Percentiles rank a stretch among this genome's conserved stretches.
These are phyloP conservation scores for Paratilapia polleni DNA, from an alignment of 2,113 vertebrate species.

Conservation along the genomic window DNA sequence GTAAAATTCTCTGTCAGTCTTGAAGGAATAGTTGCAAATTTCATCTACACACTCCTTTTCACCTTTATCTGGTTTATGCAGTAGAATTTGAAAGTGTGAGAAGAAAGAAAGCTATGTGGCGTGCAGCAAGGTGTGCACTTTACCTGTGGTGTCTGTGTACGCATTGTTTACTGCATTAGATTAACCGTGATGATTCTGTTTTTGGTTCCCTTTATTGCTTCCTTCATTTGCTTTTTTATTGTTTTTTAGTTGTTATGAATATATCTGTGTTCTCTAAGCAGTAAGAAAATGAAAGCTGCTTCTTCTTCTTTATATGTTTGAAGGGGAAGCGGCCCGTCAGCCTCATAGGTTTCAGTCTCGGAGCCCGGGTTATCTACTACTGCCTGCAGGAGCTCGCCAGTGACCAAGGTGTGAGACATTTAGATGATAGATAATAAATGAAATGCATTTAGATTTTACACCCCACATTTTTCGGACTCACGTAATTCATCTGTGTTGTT, in stretches of 20 bases:
- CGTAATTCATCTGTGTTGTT: not conserved
- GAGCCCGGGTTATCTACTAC: conserved; percentile 97
- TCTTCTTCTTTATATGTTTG: conserved; percentile 6
- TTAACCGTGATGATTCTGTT: not conserved
- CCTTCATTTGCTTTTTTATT: not conserved
- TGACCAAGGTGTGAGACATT: conserved; percentile 84
- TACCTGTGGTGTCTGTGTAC: not conserved
- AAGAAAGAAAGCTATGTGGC: not conserved
- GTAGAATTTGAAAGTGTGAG: not conserved
- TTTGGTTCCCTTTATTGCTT: not conserved
- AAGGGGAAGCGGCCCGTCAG: conserved; percentile 94
- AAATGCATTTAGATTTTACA: not conserved
- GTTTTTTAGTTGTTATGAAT: not conserved
- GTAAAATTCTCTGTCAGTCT: not conserved
- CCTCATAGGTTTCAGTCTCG: conserved; percentile 95
- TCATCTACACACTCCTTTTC: not conserved
- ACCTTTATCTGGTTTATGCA: not conserved
- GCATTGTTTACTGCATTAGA: not conserved
- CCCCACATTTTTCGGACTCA: not conserved
- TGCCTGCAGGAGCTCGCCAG: conserved; percentile 94
- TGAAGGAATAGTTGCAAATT: not conserved
- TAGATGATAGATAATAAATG: not conserved
- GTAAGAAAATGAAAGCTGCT: not conserved
- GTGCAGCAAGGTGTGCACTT: not conserved
- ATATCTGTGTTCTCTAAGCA: not conserved